These are phyloP conservation scores for Catostomus latipinnis DNA, from an alignment of 2,797 vertebrate genomes.

Conservation along the genomic window DNA sequence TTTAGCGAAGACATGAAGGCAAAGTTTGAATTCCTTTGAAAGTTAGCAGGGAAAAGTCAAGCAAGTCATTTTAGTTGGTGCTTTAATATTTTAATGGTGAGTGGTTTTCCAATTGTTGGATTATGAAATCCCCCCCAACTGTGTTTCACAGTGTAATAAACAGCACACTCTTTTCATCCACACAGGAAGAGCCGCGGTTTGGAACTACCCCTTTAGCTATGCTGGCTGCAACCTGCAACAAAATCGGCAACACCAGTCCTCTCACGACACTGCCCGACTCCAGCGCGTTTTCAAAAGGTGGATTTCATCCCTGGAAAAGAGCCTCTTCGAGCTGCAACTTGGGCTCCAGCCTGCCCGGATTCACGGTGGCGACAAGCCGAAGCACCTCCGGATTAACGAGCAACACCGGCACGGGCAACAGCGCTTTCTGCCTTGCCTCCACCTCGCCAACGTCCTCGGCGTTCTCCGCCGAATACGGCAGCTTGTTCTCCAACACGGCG, in stretches of 20 bases:
- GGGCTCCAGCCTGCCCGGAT: constrained; percentile 94
- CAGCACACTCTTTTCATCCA: constrained; percentile 53
- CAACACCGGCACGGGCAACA: constrained; percentile 88
- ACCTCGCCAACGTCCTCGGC: constrained; percentile 96
- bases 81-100: neutral
- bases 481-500: constrained; percentile 93
- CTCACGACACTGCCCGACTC: constrained; percentile 96
- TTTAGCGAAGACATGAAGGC: no score
- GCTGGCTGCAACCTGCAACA: constrained; percentile 99
- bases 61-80: no score
- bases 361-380: constrained; percentile 90
- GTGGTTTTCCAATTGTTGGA: neutral
- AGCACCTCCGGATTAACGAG: constrained; percentile 88
- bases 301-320: constrained; percentile 99
- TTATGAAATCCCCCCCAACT: neutral
- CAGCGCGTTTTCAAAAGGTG: constrained; percentile 97
- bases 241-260: constrained; percentile 98
- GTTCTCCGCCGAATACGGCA: constrained; percentile 96
- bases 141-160: constrained; percentile 32
- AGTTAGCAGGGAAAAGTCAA: no score
- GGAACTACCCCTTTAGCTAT: constrained; percentile 99
- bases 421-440: constrained; percentile 97
- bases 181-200: constrained; percentile 97
- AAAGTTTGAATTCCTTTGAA: no score
- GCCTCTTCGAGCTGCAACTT: constrained; percentile 96